phyloP scores from a whole-genome alignment of 2,797 vertebrate genomes.

The Spinus pinus region DNA sequence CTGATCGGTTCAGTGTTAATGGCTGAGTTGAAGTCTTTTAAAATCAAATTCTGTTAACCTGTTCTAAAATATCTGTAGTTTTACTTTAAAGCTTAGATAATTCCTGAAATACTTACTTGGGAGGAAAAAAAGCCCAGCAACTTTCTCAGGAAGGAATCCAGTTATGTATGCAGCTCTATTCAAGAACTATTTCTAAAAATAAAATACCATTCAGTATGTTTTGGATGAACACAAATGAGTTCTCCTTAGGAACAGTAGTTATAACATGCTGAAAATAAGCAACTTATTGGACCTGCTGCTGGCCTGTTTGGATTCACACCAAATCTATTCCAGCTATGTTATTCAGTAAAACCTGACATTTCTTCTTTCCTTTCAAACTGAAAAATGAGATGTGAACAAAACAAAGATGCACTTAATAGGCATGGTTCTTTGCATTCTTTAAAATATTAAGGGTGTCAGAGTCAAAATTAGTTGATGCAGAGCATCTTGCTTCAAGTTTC shows the following conservation, averaged over 20 bases:
- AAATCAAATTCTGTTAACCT: not conserved
- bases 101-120: not conserved
- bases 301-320: not conserved
- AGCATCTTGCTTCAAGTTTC: not conserved
- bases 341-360: not conserved
- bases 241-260: not conserved
- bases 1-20: not conserved
- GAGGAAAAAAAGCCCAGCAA: not conserved
- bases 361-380: not conserved
- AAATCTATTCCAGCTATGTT: not conserved
- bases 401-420: not conserved
- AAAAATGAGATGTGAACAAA: not conserved
- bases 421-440: not conserved
- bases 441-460: not conserved
- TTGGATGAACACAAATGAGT: not conserved
- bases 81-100: not conserved
- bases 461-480: not conserved
- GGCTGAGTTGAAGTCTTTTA: constrained; percentile 12
- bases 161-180: not conserved
- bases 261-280: not conserved
- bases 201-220: not conserved
- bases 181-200: not conserved
- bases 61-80: not conserved
- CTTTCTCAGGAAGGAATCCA: not conserved
- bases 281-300: not conserved